Evolutionary conservation across 2,888 invertebrate genomes (phyloP).

Genomic region (Beris morrisii): DNA sequence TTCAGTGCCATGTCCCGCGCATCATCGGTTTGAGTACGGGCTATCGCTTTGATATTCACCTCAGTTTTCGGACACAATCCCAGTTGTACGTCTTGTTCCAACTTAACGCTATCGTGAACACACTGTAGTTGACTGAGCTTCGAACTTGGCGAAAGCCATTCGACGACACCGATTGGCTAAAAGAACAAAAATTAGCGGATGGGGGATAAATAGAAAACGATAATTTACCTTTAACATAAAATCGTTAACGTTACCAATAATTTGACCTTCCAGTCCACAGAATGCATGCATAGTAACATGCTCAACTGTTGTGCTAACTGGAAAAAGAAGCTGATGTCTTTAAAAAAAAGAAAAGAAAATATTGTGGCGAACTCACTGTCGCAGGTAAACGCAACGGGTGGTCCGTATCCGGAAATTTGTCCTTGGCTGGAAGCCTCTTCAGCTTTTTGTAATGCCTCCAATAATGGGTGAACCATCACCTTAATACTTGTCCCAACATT

Average conservation of each 20-base stretch:
- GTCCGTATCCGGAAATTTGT: slow-evolving; percentile 54
- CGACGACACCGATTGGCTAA: slow-evolving; percentile 73
- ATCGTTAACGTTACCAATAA: slow-evolving; percentile 66
- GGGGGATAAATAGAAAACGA: neutral
- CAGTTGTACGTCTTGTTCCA: slow-evolving; percentile 83
- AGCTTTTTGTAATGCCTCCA: slow-evolving; percentile 49
- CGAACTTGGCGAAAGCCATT: slow-evolving; percentile 84
- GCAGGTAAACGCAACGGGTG: slow-evolving; percentile 86
- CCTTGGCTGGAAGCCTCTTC: slow-evolving; percentile 49
- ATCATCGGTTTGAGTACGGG: slow-evolving; percentile 82
- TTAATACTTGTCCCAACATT: slow-evolving; percentile 84
- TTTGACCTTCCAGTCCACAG: slow-evolving; percentile 76
- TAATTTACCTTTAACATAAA: slow-evolving; percentile 65
- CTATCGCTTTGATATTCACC: slow-evolving; percentile 69
- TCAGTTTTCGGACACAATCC: slow-evolving; percentile 68
- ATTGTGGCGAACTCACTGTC: slow-evolving; percentile 67
- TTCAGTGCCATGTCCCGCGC: slow-evolving; percentile 71
- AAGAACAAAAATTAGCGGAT: slow-evolving; percentile 18
- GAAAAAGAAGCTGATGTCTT: slow-evolving; percentile 47
- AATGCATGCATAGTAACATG: slow-evolving; percentile 83
- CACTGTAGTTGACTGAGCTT: slow-evolving; percentile 88
- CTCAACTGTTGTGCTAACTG: slow-evolving; percentile 84
- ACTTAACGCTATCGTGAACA: slow-evolving; percentile 88
- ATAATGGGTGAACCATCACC: slow-evolving; percentile 72
- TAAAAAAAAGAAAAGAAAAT: slow-evolving; percentile 35